Conservation (phyloP, 1,140 invertebrate genomes). For the Saxidomus purpurata region DNA sequence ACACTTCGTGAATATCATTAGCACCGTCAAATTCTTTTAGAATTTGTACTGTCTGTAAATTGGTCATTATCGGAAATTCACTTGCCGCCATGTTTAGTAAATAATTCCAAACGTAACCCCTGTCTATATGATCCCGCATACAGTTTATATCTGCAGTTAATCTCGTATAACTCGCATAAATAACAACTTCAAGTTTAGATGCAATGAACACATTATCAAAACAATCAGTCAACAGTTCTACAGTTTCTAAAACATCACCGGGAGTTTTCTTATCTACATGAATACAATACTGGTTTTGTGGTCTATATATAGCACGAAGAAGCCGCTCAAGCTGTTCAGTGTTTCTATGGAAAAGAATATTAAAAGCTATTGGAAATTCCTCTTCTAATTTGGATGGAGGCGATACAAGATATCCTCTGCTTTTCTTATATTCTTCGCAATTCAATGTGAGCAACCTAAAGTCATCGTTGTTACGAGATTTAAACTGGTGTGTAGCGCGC, state of each 20-base stretch:
- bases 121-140: conserved; percentile 73
- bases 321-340: conserved; percentile 68
- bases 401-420: not conserved
- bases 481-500: not conserved
- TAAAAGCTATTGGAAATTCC: conserved; percentile 74
- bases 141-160: conserved; percentile 80
- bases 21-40: conserved; percentile 77
- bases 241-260: conserved; percentile 38
- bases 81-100: conserved; percentile 76
- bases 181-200: conserved; percentile 70
- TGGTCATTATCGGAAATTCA: conserved; percentile 77
- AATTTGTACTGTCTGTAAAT: conserved; percentile 77
- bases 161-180: conserved; percentile 73
- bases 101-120: conserved; percentile 74
- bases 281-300: conserved; percentile 77
- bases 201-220: conserved; percentile 80
- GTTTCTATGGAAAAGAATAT: conserved; percentile 70
- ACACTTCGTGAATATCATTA: conserved; percentile 73
- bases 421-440: conserved; percentile 27
- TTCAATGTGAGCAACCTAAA: not conserved
- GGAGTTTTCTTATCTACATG: conserved; percentile 73
- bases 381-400: conserved; percentile 55
- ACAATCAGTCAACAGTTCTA: conserved; percentile 67
- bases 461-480: not conserved
- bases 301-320: conserved; percentile 72